Base-by-base conservation (phyloP, 2,888 invertebrate species). In the Mechanitis mazaeus region DNA sequence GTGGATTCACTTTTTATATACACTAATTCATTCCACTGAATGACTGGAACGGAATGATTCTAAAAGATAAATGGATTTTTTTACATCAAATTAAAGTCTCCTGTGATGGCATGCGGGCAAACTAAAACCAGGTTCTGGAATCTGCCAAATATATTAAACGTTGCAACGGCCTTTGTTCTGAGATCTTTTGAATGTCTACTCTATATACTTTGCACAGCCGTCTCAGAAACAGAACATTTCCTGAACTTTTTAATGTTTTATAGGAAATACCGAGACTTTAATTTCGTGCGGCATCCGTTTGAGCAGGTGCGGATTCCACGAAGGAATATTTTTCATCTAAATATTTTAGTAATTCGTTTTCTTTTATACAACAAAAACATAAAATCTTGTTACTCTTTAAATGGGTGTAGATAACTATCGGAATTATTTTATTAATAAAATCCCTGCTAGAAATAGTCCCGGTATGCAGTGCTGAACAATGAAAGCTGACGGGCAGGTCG, bases 181-280 rank as follows among this genome's bases (percentile, higher is more conserved):
- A 61, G 61, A 64, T 67, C 71, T 64, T 67, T 67, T 73, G 64
- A 81, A 81, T 77, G 73, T 68, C 74, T 72, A 80, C 83, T 76
- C 78, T 81, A 81, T 75, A 65, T 55, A 68, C 63, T 69, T 64
- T 65, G 61, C 63, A 72, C 75, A 55, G 66, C 71, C 65, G 71
- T 75, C 71, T 66, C 68, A 65, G 65, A 69, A 63, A 63, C 71
- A 63, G 60, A 66, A 66, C 58, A 58, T 42, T 66, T 65, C 72
- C 72, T 66, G 65, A 63, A 64, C 70, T 85, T 84, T 84, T 86
- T 84, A 76, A 76, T 74, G 68, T 75, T 78, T 77, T 74, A 70
- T 70, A 85, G 82, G 81, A 84, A 85, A 85, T 87, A 78, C 84
- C 80, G 70, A 75, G 79, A 75, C 80, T 79, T 76, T 77, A 79